Percentiles rank a stretch among this genome's conserved stretches.
These are phyloP conservation scores for Clupea harengus DNA, from an alignment of 2,113 vertebrate genomes.

Conservation along the genomic window DNA sequence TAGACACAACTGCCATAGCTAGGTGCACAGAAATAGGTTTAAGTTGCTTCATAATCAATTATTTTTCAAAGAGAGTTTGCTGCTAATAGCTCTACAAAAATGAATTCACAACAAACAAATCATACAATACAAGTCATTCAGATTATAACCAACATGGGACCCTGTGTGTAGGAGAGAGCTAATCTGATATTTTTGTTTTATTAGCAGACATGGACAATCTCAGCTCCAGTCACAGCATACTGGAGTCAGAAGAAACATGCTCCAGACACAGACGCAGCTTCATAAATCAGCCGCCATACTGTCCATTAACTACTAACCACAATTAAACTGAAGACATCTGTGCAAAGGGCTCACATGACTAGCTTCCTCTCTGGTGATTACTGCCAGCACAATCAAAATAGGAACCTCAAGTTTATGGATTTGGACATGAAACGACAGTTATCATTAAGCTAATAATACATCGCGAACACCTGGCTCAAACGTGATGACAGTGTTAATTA, in stretches of 20 bases:
- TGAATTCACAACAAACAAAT: not conserved
- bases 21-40: not conserved
- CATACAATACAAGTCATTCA: not conserved
- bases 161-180: not conserved
- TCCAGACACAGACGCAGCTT: not conserved
- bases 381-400: not conserved
- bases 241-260: not conserved
- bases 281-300: not conserved
- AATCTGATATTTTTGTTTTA: not conserved
- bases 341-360: not conserved
- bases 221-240: not conserved
- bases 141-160: not conserved
- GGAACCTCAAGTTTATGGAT: not conserved
- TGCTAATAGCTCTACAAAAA: not conserved
- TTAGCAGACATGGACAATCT: conserved; percentile 1
- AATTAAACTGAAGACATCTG: not conserved
- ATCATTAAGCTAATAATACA: not conserved
- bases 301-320: not conserved
- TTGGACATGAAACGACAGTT: not conserved
- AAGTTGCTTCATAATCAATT: not conserved
- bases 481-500: conserved; percentile 2
- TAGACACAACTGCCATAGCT: not conserved
- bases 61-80: not conserved
- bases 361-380: not conserved
- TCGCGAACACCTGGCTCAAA: not conserved